Evolutionary conservation across 1,140 invertebrate genomes (phyloP), one percentile per base, ranked within the genome.

Genomic region (Drosophila chauvacae): DNA sequence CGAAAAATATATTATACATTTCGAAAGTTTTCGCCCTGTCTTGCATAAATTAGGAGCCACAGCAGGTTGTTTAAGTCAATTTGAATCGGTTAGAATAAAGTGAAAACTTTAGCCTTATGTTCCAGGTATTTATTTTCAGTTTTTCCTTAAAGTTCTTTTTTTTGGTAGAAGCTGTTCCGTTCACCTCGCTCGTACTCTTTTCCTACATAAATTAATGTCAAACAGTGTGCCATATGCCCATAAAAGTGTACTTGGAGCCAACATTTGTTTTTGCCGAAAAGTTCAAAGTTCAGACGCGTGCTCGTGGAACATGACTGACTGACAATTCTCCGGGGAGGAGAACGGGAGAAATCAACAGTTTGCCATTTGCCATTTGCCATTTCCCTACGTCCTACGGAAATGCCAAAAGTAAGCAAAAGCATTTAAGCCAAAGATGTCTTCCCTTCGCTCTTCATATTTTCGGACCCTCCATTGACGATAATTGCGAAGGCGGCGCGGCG

Each of bases 231-330:
- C 56, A 66, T 59, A 55, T 75, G 48, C 65, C n/a, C 58, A 62
- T 55, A 57, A 72, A 72, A 69, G 41, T 57, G 51, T 69, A 41
- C 44, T 57, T 55, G 53, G 23, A 16, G 33, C 4, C 48, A 48
- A 35, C 51, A 70, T 71, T 72, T 72, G 51, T 28, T 50, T 42
- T 60, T 11, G 14, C 39, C n/a, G 4, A 47, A 75, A 88, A 90
- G 85, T 90, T 90, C 80, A 88, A 84, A 84, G 80, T 88, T 87
- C 65, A 88, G 84, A 68, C 80, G 77, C 80, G 72, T 87, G 84
- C 61, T 68, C 44, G 58, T 28, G 50, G 56, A 53, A 80, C 57
- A 59, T 77, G 57, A 68, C 62, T 53, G 64, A 85, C 50, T 48
- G 26, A 50, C 48, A 59, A 48, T 71, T 58, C 28, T 64, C 26